Base-by-base conservation (phyloP, 2,888 invertebrate genomes). In the Syrphus vitripennis region DNA sequence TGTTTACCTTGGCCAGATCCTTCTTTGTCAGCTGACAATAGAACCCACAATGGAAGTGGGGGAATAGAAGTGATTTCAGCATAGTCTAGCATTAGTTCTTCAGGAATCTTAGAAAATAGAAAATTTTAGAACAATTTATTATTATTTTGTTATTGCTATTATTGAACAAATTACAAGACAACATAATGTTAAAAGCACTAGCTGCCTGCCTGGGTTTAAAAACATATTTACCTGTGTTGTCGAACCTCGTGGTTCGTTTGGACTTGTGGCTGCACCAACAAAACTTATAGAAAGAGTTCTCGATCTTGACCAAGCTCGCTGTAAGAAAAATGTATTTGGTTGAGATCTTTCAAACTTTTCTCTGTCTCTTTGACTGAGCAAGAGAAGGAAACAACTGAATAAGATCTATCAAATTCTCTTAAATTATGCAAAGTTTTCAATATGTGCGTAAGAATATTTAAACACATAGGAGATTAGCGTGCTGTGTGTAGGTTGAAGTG, bases 1-100 rank as follows among this genome's bases (percentile, higher is more conserved):
- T 88, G 77, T 12, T 83, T 88, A 4, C 88, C 87, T 78, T 89
- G 89, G 0, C 90, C 90, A 4, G 95, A 93, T n/a, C 95, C 95
- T 92, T 97, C 97, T 89, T 96, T 96, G 91, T 99, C 99, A 0
- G 99, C 99, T 34, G 97, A 97, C 7, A 99, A 93, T 1, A 99
- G 93, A 3, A 98, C 98, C 97, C 98, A 99, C 21, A 99, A 93
- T 0, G 99, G 99, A 69, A 99, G 93, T 0, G 99, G 99, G 0
- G 99, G 98, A 88, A 99, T 98, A n/a, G 99, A 98, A 2, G 97
- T 97, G 81, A 99, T 96, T 92, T 99, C 99, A 0, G 98, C 97
- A 91, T 98, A 98, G 93, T 98, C 98, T 71, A 98, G 92, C 88
- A 96, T 97, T 45, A 98, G 94, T 90, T 98, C 98, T 91, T 98